phyloP scores from a whole-genome alignment of 1,140 invertebrate genomes.

The Anthonomus grandis region DNA sequence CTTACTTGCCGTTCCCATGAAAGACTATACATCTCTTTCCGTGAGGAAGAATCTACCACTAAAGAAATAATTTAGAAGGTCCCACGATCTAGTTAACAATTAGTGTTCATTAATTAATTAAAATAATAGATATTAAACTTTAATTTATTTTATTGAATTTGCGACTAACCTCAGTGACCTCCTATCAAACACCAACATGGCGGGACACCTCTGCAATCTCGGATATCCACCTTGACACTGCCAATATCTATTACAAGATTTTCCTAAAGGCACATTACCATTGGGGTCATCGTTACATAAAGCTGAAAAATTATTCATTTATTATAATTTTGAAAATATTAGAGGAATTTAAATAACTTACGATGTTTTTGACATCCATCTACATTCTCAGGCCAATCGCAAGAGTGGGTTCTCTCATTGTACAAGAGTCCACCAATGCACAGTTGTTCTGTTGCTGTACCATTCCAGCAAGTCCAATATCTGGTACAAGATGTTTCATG shows the following conservation, averaged over 20 bases:
- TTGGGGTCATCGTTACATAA: slow-evolving; percentile 83
- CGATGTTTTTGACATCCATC: slow-evolving; percentile 91
- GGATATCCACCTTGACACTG: slow-evolving; percentile 91
- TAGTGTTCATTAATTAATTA: too few relatives aligned
- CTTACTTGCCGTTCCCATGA: too few relatives aligned
- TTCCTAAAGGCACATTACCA: slow-evolving; percentile 69
- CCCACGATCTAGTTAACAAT: too few relatives aligned
- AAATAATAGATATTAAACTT: background rate
- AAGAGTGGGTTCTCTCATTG: slow-evolving; percentile 85
- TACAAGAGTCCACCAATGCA: slow-evolving; percentile 89
- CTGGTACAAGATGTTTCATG: slow-evolving; percentile 89
- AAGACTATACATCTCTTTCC: too few relatives aligned
- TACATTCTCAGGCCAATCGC: slow-evolving; percentile 91
- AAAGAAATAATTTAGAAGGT: too few relatives aligned
- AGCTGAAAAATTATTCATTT: slow-evolving; percentile 63
- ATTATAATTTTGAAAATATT: background rate
- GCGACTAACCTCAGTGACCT: slow-evolving; percentile 56
- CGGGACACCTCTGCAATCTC: slow-evolving; percentile 82
- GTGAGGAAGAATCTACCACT: too few relatives aligned
- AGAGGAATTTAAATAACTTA: slow-evolving; percentile 56
- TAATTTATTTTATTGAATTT: too few relatives aligned
- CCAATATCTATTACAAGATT: slow-evolving; percentile 92
- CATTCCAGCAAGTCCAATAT: slow-evolving; percentile 94
- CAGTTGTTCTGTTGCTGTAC: slow-evolving; percentile 87
- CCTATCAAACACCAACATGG: slow-evolving; percentile 86